Conservation (phyloP, 2,888 invertebrate species). For the Eupithecia dodoneata region DNA sequence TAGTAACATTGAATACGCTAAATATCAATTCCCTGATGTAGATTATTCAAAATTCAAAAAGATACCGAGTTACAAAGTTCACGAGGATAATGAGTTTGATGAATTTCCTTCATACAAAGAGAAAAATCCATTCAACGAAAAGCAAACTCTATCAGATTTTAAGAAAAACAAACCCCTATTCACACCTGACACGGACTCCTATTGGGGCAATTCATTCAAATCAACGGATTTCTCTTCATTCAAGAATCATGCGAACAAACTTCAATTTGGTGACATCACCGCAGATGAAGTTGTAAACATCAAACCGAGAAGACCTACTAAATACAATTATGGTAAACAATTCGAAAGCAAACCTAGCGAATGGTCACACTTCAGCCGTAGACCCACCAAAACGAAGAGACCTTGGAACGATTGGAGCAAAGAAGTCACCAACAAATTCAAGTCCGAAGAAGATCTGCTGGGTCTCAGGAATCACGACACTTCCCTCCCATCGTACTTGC, state of each 20-base stretch:
- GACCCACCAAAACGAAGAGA: slow-evolving; percentile 59
- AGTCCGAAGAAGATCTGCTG: slow-evolving; percentile 77
- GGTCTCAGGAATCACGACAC: slow-evolving; percentile 76
- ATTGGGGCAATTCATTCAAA: slow-evolving; percentile 72
- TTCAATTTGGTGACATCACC: slow-evolving; percentile 56
- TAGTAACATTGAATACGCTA: slow-evolving; percentile 66
- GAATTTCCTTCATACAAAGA: slow-evolving; percentile 56
- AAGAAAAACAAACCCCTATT: slow-evolving; percentile 65
- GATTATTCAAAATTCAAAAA: slow-evolving; percentile 66
- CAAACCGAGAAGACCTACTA: slow-evolving; percentile 64
- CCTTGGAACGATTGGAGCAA: slow-evolving; percentile 66
- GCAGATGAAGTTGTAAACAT: slow-evolving; percentile 70
- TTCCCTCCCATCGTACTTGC: slow-evolving; percentile 69
- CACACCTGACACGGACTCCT: slow-evolving; percentile 58
- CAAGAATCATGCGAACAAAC: slow-evolving; percentile 61
- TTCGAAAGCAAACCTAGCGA: slow-evolving; percentile 59
- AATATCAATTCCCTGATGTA: slow-evolving; percentile 62
- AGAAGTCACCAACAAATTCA: slow-evolving; percentile 59
- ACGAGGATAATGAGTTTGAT: slow-evolving; percentile 59
- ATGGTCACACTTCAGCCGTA: slow-evolving; percentile 57
- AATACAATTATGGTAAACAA: slow-evolving; percentile 57
- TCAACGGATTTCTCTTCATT: slow-evolving; percentile 60
- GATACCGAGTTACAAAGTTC: slow-evolving; percentile 56
- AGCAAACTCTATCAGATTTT: slow-evolving; percentile 59
- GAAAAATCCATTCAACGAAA: slow-evolving; percentile 49